Evolutionary conservation across 2,797 vertebrate genomes (phyloP).

Genomic region (Acanthurus tractus): DNA sequence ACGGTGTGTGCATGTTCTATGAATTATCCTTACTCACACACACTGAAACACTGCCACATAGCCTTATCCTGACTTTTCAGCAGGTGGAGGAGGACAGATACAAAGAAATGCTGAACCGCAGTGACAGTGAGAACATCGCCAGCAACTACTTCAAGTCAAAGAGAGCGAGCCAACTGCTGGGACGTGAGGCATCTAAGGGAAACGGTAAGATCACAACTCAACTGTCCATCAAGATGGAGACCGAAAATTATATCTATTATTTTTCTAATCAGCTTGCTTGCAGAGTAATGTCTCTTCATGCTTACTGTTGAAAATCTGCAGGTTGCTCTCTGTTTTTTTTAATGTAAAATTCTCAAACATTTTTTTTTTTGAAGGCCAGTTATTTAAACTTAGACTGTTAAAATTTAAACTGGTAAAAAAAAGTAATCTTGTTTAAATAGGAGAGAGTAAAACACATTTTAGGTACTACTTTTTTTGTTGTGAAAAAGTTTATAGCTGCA

Average conservation of each 20-base stretch:
- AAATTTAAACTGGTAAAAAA: not conserved
- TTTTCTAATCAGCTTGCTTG: not conserved
- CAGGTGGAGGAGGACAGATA: constrained; percentile 89
- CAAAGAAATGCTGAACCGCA: constrained; percentile 89
- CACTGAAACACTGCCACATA: not conserved
- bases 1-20: constrained; percentile 69
- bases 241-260: not conserved
- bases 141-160: constrained; percentile 90
- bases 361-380: not conserved
- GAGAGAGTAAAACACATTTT: not conserved
- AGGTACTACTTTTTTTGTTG: not conserved
- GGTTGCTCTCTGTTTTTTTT: not conserved
- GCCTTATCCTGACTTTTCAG: not conserved
- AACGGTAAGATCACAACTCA: constrained; percentile 74
- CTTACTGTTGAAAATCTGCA: not conserved
- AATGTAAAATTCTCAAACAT: accelerated
- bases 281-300: not conserved
- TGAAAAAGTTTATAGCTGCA: not conserved
- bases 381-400: not conserved
- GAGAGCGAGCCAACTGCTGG: constrained; percentile 87
- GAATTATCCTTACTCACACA: not conserved
- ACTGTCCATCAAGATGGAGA: not conserved
- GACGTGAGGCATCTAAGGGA: constrained; percentile 74
- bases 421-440: not conserved
- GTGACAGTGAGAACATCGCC: constrained; percentile 90